A percentile compares a stretch with the other conserved stretches of the same genome.
These are phyloP conservation scores for Pelusios castaneus DNA, from an alignment of 2,113 vertebrate species.

Conservation along the genomic window DNA sequence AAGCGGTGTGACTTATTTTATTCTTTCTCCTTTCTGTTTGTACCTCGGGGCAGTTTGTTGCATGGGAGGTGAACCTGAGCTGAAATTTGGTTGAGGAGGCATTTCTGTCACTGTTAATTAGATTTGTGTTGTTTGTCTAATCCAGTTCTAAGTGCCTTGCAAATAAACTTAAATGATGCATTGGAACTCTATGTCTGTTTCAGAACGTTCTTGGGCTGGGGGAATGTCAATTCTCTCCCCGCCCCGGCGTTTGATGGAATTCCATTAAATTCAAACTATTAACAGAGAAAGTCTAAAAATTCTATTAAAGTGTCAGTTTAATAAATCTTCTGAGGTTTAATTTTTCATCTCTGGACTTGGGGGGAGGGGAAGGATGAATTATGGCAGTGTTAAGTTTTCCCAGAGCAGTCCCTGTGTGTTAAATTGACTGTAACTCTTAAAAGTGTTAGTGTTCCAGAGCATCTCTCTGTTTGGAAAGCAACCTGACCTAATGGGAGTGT, in stretches of 20 bases:
- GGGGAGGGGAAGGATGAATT: conserved; percentile 65
- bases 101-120: conserved; percentile 68
- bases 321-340: conserved; percentile 72
- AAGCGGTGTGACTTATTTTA: conserved; percentile 58
- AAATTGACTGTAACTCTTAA: conserved; percentile 46
- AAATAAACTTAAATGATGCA: conserved; percentile 57
- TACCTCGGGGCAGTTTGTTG: conserved; percentile 60
- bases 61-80: conserved; percentile 52
- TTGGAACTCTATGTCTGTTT: conserved; percentile 32
- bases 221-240: neutral
- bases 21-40: conserved; percentile 63
- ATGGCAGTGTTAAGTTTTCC: conserved; percentile 67
- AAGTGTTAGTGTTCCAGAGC: conserved; percentile 18
- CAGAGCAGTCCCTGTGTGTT: conserved; percentile 38
- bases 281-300: conserved; percentile 69
- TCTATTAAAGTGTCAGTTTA: conserved; percentile 75
- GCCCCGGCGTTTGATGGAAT: conserved; percentile 52
- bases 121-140: conserved; percentile 54
- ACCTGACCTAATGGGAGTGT: conserved; percentile 1
- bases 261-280: conserved; percentile 73
- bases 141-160: conserved; percentile 62
- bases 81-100: conserved; percentile 65
- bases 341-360: conserved; percentile 51
- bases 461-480: conserved; percentile 54
- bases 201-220: conserved; percentile 43